phyloP scores from a whole-genome alignment of 2,113 vertebrate genomes.

The Hyla sarda region DNA sequence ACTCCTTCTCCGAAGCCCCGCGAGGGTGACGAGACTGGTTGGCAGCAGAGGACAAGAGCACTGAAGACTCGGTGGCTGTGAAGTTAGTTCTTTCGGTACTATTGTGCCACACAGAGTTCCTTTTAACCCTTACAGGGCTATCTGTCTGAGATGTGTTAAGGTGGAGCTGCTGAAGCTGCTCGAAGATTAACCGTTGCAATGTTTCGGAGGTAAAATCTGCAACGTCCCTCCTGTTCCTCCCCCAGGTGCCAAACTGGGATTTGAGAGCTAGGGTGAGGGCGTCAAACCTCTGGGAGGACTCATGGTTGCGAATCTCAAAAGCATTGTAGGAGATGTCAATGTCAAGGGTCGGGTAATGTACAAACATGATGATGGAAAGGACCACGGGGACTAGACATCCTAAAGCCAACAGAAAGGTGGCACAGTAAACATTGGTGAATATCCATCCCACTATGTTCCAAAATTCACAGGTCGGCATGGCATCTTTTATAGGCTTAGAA shows the following conservation, averaged over 20 bases:
- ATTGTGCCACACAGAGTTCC: neutral
- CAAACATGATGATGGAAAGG: constrained; percentile 89
- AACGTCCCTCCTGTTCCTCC: constrained; percentile 84
- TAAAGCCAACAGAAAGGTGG: constrained; percentile 80
- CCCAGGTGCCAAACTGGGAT: constrained; percentile 94
- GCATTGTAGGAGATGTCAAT: constrained; percentile 98
- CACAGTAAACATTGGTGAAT: constrained; percentile 87
- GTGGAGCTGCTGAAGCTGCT: constrained; percentile 77
- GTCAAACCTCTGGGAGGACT: constrained; percentile 92
- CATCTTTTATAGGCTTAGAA: constrained; percentile 61
- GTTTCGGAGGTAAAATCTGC: constrained; percentile 82
- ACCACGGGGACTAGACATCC: constrained; percentile 84
- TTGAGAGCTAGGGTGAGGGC: constrained; percentile 90
- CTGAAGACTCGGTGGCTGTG: neutral
- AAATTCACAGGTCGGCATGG: constrained; percentile 66
- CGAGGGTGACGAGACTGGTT: constrained; percentile 63
- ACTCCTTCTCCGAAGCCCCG: constrained; percentile 70
- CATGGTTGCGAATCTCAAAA: constrained; percentile 95
- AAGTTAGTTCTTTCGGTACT: fast-evolving
- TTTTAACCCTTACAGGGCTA: fast-evolving
- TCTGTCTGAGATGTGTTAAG: constrained; percentile 59
- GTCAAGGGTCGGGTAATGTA: constrained; percentile 91
- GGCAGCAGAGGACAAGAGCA: fast-evolving
- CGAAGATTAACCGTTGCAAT: constrained; percentile 82
- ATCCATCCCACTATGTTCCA: constrained; percentile 90